phyloP scores from a whole-genome alignment of 2,888 invertebrate genomes.

The Thumatha senex region DNA sequence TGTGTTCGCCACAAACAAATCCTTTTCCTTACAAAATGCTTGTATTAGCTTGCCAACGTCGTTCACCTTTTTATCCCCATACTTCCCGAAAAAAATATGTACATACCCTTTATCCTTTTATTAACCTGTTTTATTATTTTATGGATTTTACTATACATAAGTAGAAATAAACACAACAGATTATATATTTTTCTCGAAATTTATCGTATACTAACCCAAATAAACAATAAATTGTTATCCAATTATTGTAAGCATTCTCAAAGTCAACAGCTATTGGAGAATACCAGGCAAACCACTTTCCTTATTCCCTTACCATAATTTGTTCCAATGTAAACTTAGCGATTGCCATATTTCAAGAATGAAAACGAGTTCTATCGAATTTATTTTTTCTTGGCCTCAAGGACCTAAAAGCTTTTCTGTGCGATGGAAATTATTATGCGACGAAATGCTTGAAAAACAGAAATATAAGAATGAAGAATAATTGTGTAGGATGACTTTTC shows the following conservation, averaged over 20 bases:
- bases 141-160: too few relatives aligned
- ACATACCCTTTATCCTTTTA: too few relatives aligned
- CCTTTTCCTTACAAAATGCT: too few relatives aligned
- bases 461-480: conserved; percentile 3
- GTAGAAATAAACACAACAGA: neutral
- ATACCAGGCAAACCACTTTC: conserved; percentile 11
- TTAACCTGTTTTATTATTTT: too few relatives aligned
- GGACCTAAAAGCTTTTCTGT: conserved; percentile 23
- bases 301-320: conserved; percentile 36
- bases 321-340: conserved; percentile 42
- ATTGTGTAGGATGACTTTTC: neutral
- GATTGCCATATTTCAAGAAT: conserved; percentile 35
- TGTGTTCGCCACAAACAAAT: too few relatives aligned
- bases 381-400: conserved; percentile 31
- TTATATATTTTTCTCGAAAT: neutral
- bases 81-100: too few relatives aligned
- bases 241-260: conserved; percentile 15
- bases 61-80: too few relatives aligned
- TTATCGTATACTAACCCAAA: conserved; percentile 11
- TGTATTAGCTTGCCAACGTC: too few relatives aligned
- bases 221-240: conserved; percentile 28
- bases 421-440: conserved; percentile 3
- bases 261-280: conserved; percentile 12
- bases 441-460: conserved; percentile 12
- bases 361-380: conserved; percentile 31